Percentiles rank a stretch among this genome's conserved stretches.
Evolutionary conservation across 1,140 invertebrate species (phyloP).

Genomic region (Drosophila takahashii): DNA sequence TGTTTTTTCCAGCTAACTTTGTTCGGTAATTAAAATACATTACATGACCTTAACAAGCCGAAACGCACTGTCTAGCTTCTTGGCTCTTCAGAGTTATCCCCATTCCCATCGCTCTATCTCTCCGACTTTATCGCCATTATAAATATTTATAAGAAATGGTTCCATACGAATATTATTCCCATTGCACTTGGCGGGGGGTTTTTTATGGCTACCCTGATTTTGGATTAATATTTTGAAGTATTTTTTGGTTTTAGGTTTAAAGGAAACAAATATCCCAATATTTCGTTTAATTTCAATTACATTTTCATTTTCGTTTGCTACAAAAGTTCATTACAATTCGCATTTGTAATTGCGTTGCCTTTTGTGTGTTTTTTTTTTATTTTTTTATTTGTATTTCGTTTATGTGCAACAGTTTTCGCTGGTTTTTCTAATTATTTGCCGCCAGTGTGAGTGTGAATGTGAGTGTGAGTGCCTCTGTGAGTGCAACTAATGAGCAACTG

Average conservation of each 20-base stretch:
- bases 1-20: too few relatives aligned
- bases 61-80: slow-evolving; percentile 20
- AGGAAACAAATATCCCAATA: too few relatives aligned
- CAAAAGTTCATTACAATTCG: slow-evolving; percentile 66
- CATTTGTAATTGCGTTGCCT: slow-evolving; percentile 63
- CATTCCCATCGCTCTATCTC: slow-evolving; percentile 31
- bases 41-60: slow-evolving; percentile 17
- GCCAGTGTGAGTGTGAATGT: slow-evolving; percentile 11
- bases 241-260: background rate
- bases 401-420: slow-evolving; percentile 50
- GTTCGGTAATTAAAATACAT: too few relatives aligned
- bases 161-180: slow-evolving; percentile 8
- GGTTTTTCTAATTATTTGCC: slow-evolving; percentile 42
- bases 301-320: slow-evolving; percentile 22
- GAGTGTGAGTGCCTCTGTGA: slow-evolving; percentile 19
- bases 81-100: background rate
- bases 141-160: slow-evolving; percentile 62
- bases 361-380: slow-evolving; percentile 17
- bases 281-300: slow-evolving; percentile 34
- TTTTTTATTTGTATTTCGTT: slow-evolving; percentile 8
- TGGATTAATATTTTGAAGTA: background rate
- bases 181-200: slow-evolving; percentile 1
- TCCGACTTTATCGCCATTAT: slow-evolving; percentile 55
- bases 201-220: slow-evolving; percentile 14
- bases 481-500: slow-evolving; percentile 71